Percentiles rank a stretch among this genome's conserved stretches.
Conservation (phyloP, 2,113 vertebrate species). For the Coturnix japonica region DNA sequence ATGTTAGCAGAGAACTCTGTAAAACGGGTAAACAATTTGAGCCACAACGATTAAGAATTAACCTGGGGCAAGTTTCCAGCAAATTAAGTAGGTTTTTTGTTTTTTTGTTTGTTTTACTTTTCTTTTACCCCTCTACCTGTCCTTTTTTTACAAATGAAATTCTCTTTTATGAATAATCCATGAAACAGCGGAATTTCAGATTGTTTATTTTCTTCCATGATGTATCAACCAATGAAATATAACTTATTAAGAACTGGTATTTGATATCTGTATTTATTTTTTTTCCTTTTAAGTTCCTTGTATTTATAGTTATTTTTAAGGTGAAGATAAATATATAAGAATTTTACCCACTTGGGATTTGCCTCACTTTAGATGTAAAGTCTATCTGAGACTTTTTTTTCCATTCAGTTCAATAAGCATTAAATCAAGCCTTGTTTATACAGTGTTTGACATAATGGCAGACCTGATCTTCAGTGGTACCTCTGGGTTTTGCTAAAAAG, state of each 20-base stretch:
- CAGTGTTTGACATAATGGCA: neutral
- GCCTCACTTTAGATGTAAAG: neutral
- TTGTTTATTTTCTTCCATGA: slow-evolving; percentile 16
- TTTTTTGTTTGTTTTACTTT: neutral
- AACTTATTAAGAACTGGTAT: neutral
- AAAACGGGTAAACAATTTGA: neutral
- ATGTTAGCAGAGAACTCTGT: neutral
- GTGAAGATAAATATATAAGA: neutral
- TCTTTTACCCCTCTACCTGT: neutral
- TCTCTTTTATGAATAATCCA: neutral
- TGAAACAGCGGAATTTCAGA: neutral
- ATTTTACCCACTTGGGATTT: neutral
- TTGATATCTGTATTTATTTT: slow-evolving; percentile 2
- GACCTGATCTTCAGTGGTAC: slow-evolving; percentile 23
- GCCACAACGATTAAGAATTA: neutral
- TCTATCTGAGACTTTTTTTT: neutral
- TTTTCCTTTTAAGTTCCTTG: neutral
- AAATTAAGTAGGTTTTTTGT: neutral
- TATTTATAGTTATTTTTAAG: neutral
- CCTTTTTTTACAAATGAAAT: neutral
- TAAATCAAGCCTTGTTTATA: slow-evolving; percentile 37
- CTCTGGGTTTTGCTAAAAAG: neutral
- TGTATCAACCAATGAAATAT: neutral
- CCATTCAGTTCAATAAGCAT: neutral
- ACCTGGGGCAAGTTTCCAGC: neutral